phyloP scores from a whole-genome alignment of 2,888 invertebrate species.

The Ptychoptera albimana region DNA sequence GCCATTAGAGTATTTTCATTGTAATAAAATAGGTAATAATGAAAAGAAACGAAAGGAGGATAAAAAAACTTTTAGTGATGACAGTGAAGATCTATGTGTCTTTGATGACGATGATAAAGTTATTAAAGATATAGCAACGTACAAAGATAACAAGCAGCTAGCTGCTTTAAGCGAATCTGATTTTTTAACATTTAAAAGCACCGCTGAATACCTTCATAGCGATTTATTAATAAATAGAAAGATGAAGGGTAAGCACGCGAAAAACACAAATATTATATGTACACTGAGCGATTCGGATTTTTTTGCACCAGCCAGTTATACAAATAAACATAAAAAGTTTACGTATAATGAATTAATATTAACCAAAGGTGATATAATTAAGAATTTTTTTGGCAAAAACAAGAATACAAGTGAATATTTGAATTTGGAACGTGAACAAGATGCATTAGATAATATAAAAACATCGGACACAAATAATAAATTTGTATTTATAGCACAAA shows the following conservation, averaged over 20 bases:
- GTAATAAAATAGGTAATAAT: conserved; percentile 1
- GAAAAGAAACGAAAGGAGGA: neutral
- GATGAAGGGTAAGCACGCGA: no score
- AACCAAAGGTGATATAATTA: no score
- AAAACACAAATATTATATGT: conserved; percentile 1
- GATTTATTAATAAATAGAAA: no score
- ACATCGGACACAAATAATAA: no score
- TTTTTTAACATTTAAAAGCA: conserved; percentile 24
- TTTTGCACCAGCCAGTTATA: neutral
- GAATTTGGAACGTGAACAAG: no score
- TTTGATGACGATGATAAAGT: no score
- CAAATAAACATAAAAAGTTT: neutral
- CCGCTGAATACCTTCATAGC: neutral
- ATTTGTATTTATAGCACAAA: no score
- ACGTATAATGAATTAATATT: no score
- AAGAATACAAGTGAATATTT: no score
- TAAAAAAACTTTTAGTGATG: neutral
- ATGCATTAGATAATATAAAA: no score
- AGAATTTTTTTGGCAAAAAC: no score
- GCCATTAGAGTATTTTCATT: conserved; percentile 6
- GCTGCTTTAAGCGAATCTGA: conserved; percentile 28
- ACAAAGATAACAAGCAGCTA: conserved; percentile 12
- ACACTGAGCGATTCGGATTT: neutral
- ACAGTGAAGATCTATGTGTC: neutral
- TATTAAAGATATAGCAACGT: conserved; percentile 2